These are phyloP conservation scores for Polylopha cassiicola DNA, from an alignment of 2,888 invertebrate species.

Conservation along the genomic window DNA sequence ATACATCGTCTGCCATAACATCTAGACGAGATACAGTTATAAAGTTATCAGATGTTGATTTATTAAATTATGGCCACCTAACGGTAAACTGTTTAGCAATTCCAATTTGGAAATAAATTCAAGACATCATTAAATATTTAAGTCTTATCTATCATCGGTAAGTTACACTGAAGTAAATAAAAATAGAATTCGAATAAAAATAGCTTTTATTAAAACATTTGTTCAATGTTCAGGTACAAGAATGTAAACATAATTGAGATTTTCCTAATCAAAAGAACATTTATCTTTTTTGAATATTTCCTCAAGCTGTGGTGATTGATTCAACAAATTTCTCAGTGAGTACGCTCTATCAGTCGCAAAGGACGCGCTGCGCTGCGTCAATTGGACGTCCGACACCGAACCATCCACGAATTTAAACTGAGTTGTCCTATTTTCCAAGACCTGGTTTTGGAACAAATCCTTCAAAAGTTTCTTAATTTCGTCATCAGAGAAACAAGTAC, in stretches of 20 bases:
- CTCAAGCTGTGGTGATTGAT: conserved; percentile 41
- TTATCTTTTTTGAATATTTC: conserved; percentile 51
- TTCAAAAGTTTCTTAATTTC: conserved; percentile 37
- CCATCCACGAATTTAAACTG: conserved; percentile 33
- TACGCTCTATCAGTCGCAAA: conserved; percentile 46
- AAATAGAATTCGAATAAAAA: too few relatives aligned
- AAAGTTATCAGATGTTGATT: too few relatives aligned
- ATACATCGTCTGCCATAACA: too few relatives aligned
- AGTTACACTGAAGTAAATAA: too few relatives aligned
- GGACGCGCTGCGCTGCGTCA: conserved; percentile 28
- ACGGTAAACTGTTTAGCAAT: too few relatives aligned
- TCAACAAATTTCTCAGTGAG: conserved; percentile 42
- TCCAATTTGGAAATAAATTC: too few relatives aligned
- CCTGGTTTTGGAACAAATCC: conserved; percentile 20
- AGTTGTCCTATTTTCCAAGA: conserved; percentile 6
- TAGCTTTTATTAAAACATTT: too few relatives aligned
- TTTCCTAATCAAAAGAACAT: conserved; percentile 28
- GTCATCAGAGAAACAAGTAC: conserved; percentile 53
- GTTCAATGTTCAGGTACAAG: too few relatives aligned
- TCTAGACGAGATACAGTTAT: too few relatives aligned
- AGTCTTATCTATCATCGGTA: too few relatives aligned
- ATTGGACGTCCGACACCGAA: conserved; percentile 31
- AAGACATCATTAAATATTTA: too few relatives aligned
- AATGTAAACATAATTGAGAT: not conserved
- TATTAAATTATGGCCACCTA: too few relatives aligned